Evolutionary conservation across 2,113 vertebrate species (phyloP).

Genomic region (Mungos mungo): DNA sequence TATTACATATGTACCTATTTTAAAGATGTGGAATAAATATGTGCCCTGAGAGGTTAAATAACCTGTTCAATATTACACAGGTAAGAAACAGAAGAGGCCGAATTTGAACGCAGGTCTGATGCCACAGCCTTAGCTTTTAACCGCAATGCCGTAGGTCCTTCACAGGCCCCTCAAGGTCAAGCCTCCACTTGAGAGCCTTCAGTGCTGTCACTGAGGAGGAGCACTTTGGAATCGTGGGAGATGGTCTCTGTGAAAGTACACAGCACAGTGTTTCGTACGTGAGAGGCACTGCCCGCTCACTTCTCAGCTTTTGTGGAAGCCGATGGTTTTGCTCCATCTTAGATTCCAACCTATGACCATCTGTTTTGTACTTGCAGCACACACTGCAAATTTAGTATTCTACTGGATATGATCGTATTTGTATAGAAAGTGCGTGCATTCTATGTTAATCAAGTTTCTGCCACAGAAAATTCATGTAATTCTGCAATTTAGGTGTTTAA

Average conservation of each 20-base stretch:
- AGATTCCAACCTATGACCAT: neutral
- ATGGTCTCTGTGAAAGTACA: neutral
- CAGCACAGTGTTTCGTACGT: neutral
- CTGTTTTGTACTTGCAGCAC: neutral
- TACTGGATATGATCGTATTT: neutral
- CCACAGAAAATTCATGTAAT: neutral
- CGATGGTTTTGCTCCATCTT: neutral
- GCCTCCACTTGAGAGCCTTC: neutral
- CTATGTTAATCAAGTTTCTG: neutral
- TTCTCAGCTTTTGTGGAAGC: neutral
- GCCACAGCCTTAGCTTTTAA: neutral
- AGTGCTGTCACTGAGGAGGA: neutral
- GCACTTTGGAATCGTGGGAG: neutral
- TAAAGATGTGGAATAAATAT: neutral
- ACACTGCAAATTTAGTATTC: neutral
- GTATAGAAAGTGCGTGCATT: neutral
- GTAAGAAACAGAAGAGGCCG: neutral
- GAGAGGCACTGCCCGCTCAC: neutral
- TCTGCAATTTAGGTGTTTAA: neutral
- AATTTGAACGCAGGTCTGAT: neutral
- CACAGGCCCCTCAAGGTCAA: neutral
- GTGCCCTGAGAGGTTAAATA: neutral
- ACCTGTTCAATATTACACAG: neutral
- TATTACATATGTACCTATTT: neutral
- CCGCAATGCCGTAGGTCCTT: accelerated